Percentiles rank a stretch among this genome's conserved stretches.
phyloP scores from a whole-genome alignment of 1,140 invertebrate genomes.

The Chrysopa pallens region DNA sequence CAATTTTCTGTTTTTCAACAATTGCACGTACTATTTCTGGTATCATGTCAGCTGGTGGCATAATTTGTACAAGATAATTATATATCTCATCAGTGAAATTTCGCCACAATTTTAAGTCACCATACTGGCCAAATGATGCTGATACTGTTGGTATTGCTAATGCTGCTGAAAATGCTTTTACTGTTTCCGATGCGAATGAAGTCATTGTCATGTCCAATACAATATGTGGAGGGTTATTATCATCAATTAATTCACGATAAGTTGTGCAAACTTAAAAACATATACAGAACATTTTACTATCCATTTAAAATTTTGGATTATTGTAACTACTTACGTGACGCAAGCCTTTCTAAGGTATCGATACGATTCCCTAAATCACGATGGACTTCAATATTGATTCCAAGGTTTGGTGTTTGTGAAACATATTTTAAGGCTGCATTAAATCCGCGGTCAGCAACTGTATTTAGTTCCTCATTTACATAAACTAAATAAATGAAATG shows the following conservation, averaged over 20 bases:
- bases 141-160: constrained; percentile 65
- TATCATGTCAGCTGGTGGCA: constrained; percentile 66
- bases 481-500: too few relatives aligned
- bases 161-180: constrained; percentile 62
- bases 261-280: constrained; percentile 41
- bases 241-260: constrained; percentile 40
- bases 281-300: too few relatives aligned
- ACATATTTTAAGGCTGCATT: constrained; percentile 47
- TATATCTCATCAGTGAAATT: constrained; percentile 44
- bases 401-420: constrained; percentile 41
- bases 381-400: constrained; percentile 39
- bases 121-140: constrained; percentile 63
- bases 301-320: too few relatives aligned
- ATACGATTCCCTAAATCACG: constrained; percentile 42
- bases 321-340: constrained; percentile 30
- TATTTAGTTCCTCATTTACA: constrained; percentile 51
- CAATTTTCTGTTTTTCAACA: constrained; percentile 63
- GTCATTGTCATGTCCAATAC: constrained; percentile 61
- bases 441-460: constrained; percentile 42
- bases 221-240: constrained; percentile 48
- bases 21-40: constrained; percentile 65
- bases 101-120: constrained; percentile 63
- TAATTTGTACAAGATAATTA: constrained; percentile 52
- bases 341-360: constrained; percentile 43
- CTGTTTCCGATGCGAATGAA: constrained; percentile 58